Base-by-base conservation (phyloP, 2,888 invertebrate species). In the Chymomyza fuscimana region DNA sequence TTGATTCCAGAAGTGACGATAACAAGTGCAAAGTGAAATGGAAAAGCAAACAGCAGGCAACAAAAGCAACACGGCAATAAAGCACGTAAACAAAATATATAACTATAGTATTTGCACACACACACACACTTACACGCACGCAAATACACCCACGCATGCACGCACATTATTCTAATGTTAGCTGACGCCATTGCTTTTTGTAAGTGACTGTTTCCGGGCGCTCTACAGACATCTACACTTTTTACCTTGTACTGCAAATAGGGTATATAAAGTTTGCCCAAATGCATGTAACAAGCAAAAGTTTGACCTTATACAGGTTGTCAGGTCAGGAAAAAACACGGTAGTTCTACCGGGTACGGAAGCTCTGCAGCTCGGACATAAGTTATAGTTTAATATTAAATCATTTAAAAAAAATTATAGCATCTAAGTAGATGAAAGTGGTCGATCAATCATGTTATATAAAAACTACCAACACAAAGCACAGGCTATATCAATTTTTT, bases 1-100 rank as follows among this genome's bases (percentile, higher is more conserved):
- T 85, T 87, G 85, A 82, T 87, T 82, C 70, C 77, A 82, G 83
- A 87, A 85, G 87, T 85, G 89, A 78, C 89, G 82, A 88, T 87
- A 85, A 87, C 77, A 85, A 82, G 87, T 81, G 65, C 80, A 76
- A 82, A 78, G 82, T 80, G 73, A 82, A 88, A 82, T 82, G 87
- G 66, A 80, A 87, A 85, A 72, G 77, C 77, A 88, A 88, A 88
- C 87, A 87, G 72, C 67, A 69, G 22, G 36, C 60, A 54, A 63
- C 22, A 50, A 16, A 32, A 52, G 61, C 66, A 69, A 52, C 46
- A 59, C 67, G 63, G 50, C 62, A 72, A 61, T 64, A 70, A 71
- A 73, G 71, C 80, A 80, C 80, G 77, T 72, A 72, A 79, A 69
- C 75, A 73, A 65, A 72, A 69, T 36, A 69, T 64, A 78, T 70